Conservation (phyloP, 2,113 vertebrate genomes). For the Petrocephalus zakoni region DNA sequence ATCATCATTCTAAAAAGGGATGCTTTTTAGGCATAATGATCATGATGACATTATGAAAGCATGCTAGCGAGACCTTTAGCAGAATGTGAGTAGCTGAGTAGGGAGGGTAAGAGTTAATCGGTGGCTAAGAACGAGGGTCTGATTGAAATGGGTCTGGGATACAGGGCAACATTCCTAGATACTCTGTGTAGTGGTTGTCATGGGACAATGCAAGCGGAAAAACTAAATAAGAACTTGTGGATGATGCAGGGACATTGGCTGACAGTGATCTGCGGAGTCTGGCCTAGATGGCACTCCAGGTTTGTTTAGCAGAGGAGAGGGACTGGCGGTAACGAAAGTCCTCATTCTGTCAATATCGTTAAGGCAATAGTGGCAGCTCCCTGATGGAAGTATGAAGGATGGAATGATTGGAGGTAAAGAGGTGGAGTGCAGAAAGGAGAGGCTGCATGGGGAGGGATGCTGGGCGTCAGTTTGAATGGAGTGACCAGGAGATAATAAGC, state of each 20-base stretch:
- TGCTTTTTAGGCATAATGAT: background rate
- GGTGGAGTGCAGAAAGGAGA: background rate
- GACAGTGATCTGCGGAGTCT: background rate
- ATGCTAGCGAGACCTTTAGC: background rate
- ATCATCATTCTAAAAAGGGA: background rate
- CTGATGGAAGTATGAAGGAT: background rate
- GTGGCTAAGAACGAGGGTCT: background rate
- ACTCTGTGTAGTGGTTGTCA: background rate
- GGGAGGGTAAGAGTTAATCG: background rate
- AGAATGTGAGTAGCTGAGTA: background rate
- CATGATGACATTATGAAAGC: background rate
- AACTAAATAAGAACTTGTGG: background rate
- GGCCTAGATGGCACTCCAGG: background rate
- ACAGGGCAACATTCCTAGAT: background rate
- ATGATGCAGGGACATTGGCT: background rate
- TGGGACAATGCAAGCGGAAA: background rate
- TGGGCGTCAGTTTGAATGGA: background rate
- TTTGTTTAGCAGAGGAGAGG: background rate
- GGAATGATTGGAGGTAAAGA: background rate
- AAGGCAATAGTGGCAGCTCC: background rate
- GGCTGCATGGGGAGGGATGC: background rate
- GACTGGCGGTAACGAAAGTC: background rate
- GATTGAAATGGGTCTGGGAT: background rate
- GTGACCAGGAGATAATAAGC: background rate
- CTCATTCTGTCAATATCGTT: background rate